Evolutionary conservation across 2,113 vertebrate genomes (phyloP).

Genomic region (Astatotilapia flaviijosephi): DNA sequence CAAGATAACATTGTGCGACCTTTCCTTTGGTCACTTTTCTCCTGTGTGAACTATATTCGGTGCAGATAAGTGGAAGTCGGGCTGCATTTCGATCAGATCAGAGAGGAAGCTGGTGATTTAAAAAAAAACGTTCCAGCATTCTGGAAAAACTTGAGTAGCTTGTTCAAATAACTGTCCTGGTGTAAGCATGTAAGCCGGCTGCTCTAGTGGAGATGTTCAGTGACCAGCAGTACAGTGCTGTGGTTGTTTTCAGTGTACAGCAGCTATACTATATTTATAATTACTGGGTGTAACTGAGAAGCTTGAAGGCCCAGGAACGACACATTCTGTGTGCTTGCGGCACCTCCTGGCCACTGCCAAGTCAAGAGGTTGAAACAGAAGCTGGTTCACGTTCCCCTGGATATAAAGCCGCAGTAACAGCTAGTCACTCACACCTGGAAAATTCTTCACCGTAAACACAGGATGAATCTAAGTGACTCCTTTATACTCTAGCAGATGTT

Average conservation of each 20-base stretch:
- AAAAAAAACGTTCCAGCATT: neutral
- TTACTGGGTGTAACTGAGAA: slow-evolving; percentile 42
- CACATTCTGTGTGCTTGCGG: slow-evolving; percentile 15
- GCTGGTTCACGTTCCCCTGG: slow-evolving; percentile 16
- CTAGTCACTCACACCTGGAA: slow-evolving; percentile 10
- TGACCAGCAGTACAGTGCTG: neutral
- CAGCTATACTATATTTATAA: slow-evolving; percentile 22
- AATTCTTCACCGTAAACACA: neutral
- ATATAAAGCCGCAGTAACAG: neutral
- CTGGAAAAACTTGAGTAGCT: neutral
- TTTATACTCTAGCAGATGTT: neutral
- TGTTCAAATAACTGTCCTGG: neutral
- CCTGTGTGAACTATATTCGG: neutral
- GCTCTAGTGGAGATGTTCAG: neutral
- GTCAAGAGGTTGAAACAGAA: slow-evolving; percentile 4
- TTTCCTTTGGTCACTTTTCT: slow-evolving; percentile 30
- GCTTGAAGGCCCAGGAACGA: slow-evolving; percentile 2
- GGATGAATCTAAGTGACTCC: neutral
- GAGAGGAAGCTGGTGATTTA: neutral
- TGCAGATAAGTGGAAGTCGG: neutral
- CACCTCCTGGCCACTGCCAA: neutral
- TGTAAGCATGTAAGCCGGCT: neutral
- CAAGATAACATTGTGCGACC: slow-evolving; percentile 63
- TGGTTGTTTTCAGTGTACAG: neutral
- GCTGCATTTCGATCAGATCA: neutral